Evolutionary conservation across 2,888 invertebrate genomes (phyloP).

Genomic region (Drosophila setosimentum): DNA sequence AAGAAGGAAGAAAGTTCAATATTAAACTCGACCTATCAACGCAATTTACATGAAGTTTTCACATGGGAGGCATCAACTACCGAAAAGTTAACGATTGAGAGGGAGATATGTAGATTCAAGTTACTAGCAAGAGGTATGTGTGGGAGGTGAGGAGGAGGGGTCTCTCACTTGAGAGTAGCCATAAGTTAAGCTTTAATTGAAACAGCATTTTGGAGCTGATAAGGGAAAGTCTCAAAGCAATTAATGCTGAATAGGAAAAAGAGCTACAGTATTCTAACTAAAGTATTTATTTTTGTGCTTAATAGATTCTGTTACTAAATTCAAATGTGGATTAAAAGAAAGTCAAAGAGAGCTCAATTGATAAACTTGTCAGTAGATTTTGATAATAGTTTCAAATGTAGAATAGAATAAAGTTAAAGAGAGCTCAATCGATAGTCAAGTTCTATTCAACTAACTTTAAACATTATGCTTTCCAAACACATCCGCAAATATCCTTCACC

Average conservation of each 20-base stretch:
- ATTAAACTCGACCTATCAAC: slow-evolving; percentile 65
- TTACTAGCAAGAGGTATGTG: background rate
- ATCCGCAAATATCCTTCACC: background rate
- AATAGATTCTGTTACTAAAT: background rate
- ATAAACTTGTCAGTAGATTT: background rate
- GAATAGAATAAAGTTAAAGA: background rate
- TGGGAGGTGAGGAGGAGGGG: background rate
- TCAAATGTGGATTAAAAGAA: background rate
- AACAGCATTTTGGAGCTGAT: background rate
- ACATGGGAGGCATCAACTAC: slow-evolving; percentile 61
- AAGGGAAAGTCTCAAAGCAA: background rate
- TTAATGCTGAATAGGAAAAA: background rate
- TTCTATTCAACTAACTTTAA: background rate
- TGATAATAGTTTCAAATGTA: background rate
- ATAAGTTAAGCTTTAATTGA: slow-evolving; percentile 8
- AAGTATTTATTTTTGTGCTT: background rate
- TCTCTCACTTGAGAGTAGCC: background rate
- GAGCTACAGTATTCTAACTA: background rate
- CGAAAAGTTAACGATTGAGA: slow-evolving; percentile 10
- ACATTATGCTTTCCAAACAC: background rate
- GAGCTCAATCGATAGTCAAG: background rate
- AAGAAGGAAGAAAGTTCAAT: slow-evolving; percentile 42
- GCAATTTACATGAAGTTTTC: slow-evolving; percentile 66
- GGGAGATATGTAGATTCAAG: background rate
- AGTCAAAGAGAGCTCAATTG: background rate